Percentiles rank a stretch among this genome's conserved stretches.
Evolutionary conservation across 2,113 vertebrate species (phyloP).

Genomic region (Eublepharis macularius): DNA sequence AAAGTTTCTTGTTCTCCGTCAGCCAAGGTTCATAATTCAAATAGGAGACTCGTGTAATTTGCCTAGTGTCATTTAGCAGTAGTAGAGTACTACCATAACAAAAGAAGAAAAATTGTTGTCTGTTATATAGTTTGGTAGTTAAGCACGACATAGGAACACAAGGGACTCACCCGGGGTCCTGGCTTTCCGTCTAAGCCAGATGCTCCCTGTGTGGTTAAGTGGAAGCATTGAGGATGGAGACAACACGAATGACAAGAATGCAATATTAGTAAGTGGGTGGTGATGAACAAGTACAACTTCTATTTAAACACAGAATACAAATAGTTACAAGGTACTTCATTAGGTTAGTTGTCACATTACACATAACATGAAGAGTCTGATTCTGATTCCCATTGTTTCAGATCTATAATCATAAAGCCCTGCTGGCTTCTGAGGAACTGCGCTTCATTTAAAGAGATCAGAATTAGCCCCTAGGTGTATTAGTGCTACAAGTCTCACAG

Average conservation of each 20-base stretch:
- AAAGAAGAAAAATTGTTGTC: neutral
- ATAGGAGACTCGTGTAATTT: neutral
- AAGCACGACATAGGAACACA: conserved; percentile 68
- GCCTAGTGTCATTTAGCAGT: neutral
- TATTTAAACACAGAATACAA: conserved; percentile 68
- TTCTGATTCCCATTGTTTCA: conserved; percentile 7
- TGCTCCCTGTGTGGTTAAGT: conserved; percentile 94
- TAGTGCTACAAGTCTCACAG: conserved; percentile 40
- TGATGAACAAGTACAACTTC: conserved; percentile 70
- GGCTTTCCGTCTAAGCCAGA: conserved; percentile 99
- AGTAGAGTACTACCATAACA: neutral
- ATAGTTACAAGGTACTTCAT: conserved; percentile 58
- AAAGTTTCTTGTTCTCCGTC: neutral
- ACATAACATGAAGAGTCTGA: conserved; percentile 56
- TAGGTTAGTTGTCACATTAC: conserved; percentile 74
- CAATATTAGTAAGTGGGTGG: conserved; percentile 92
- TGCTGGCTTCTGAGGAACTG: conserved; percentile 1
- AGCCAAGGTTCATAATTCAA: neutral
- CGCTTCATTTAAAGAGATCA: neutral
- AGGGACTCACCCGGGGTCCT: conserved; percentile 97
- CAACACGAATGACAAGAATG: conserved; percentile 94
- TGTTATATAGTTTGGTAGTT: neutral
- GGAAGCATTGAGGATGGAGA: conserved; percentile 83
- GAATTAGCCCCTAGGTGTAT: neutral
- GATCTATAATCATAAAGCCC: neutral